Percentiles rank a stretch among this genome's conserved stretches.
phyloP scores from a whole-genome alignment of 2,888 invertebrate species.

The Plebejus melissa region DNA sequence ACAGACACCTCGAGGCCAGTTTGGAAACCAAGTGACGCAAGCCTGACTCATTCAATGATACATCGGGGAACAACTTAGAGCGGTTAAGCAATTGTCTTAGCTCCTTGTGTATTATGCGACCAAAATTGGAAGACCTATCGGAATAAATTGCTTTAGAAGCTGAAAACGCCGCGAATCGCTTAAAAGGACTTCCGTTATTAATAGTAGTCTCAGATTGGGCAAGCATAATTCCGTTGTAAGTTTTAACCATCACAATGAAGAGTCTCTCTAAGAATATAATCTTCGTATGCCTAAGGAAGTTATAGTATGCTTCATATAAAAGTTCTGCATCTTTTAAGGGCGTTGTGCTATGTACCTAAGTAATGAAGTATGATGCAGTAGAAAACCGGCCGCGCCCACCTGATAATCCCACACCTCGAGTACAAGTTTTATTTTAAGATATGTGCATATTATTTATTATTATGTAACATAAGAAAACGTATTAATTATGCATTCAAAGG shows the following conservation, averaged over 20 bases:
- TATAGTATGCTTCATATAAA: not conserved
- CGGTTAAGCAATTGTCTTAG: conserved; percentile 51
- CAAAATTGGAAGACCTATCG: conserved; percentile 36
- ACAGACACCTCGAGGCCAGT: conserved; percentile 44
- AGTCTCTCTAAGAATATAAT: not conserved
- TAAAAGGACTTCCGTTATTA: not conserved
- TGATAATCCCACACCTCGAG: conserved; percentile 14
- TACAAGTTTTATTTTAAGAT: conserved; percentile 20
- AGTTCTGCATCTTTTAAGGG: not conserved
- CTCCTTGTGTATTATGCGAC: conserved; percentile 36
- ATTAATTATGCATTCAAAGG: conserved; percentile 24
- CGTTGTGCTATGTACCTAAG: not conserved
- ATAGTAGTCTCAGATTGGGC: not conserved
- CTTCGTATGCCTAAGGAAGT: not conserved
- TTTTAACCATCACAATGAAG: not conserved
- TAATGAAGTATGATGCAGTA: not conserved
- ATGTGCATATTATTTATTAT: conserved; percentile 30
- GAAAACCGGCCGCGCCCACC: conserved; percentile 29
- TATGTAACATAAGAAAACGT: conserved; percentile 21
- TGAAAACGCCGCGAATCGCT: not conserved
- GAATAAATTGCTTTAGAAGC: conserved; percentile 1
- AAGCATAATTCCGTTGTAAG: not conserved
- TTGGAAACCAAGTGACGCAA: conserved; percentile 53
- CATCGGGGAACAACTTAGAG: conserved; percentile 45
- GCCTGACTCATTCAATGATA: conserved; percentile 61